These are phyloP conservation scores for Cettia cetti DNA, from an alignment of 2,113 vertebrate genomes.

Conservation along the genomic window DNA sequence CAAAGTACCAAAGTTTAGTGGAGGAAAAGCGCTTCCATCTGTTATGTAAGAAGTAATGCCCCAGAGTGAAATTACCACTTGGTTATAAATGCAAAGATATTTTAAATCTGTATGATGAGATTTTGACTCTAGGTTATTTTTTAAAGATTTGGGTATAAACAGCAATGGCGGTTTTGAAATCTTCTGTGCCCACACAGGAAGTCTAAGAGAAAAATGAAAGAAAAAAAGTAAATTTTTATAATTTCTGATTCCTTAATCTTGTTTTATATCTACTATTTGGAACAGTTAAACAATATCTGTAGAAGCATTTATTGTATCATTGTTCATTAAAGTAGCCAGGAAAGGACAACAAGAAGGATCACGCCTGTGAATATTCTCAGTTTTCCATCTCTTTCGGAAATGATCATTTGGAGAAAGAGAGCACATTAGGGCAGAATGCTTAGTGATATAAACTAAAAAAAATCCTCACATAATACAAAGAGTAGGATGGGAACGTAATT, in stretches of 20 bases:
- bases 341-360: not conserved
- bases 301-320: not conserved
- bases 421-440: not conserved
- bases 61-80: not conserved
- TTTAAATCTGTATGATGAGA: not conserved
- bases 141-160: not conserved
- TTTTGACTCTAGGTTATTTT: not conserved
- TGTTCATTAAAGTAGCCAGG: not conserved
- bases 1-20: not conserved
- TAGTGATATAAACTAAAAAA: not conserved
- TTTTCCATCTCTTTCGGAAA: constrained; percentile 6
- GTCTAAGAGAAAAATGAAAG: not conserved
- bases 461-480: not conserved
- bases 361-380: not conserved
- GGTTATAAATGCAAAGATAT: not conserved
- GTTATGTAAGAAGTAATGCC: not conserved
- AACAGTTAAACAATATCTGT: not conserved
- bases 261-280: not conserved
- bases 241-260: not conserved
- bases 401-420: not conserved
- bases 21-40: not conserved
- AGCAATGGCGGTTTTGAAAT: not conserved
- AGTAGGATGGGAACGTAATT: not conserved
- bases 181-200: not conserved
- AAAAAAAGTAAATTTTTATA: not conserved